Conservation (phyloP, 2,113 vertebrate genomes). For the Oenanthe oenanthe region DNA sequence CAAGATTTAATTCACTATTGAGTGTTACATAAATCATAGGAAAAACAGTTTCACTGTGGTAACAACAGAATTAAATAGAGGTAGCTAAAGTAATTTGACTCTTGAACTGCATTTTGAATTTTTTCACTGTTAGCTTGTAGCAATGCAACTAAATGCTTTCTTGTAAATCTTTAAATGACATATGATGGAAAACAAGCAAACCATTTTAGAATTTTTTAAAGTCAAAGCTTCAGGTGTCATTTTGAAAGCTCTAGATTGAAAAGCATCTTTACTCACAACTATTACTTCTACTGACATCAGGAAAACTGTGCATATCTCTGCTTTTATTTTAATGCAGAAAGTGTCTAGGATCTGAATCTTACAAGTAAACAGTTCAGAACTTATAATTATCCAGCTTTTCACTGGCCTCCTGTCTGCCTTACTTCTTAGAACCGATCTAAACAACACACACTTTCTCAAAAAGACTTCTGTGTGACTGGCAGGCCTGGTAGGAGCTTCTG, state of each 20-base stretch:
- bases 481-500: neutral
- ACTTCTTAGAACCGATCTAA: neutral
- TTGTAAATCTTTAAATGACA: neutral
- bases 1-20: conserved; percentile 39
- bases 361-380: neutral
- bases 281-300: neutral
- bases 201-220: neutral
- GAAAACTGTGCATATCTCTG: neutral
- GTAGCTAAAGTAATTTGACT: conserved; percentile 31
- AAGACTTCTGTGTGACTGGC: neutral
- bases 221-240: neutral
- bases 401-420: neutral
- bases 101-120: neutral
- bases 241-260: neutral
- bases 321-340: neutral
- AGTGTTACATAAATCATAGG: neutral
- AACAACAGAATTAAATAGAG: conserved; percentile 37
- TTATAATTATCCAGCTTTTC: neutral
- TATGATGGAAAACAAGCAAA: neutral
- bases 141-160: neutral
- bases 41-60: conserved; percentile 2
- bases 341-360: neutral
- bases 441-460: neutral
- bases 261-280: neutral
- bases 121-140: neutral